Evolutionary conservation across 1,140 invertebrate species (phyloP).

Genomic region (Leptinotarsa texana): DNA sequence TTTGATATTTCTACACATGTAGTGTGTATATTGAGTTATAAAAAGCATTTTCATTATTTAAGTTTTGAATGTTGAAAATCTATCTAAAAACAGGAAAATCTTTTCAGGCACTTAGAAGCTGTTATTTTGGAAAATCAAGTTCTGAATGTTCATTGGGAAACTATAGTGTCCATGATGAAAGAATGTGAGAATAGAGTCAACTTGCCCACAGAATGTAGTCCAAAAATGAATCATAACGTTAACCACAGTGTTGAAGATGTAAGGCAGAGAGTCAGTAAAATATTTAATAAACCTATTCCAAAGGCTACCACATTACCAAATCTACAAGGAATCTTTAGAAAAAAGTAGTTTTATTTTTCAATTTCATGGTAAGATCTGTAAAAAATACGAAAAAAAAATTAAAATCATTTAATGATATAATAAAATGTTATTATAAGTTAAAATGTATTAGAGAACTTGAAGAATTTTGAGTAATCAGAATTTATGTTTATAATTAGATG

Average conservation of each 20-base stretch:
- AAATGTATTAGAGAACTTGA: no score
- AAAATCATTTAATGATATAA: no score
- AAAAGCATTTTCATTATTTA: no score
- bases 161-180: slow-evolving; percentile 58
- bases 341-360: slow-evolving; percentile 40
- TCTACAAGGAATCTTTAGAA: slow-evolving; percentile 52
- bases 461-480: no score
- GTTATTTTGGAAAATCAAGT: slow-evolving; percentile 57
- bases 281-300: slow-evolving; percentile 60
- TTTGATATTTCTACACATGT: no score
- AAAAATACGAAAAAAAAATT: background rate
- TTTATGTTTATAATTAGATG: no score
- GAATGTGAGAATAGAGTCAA: slow-evolving; percentile 60
- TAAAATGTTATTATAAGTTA: no score
- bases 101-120: slow-evolving; percentile 57
- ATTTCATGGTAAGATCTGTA: background rate
- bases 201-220: slow-evolving; percentile 12
- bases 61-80: no score
- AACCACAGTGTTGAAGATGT: slow-evolving; percentile 67
- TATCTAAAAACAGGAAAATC: no score
- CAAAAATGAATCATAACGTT: slow-evolving; percentile 54
- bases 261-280: slow-evolving; percentile 64
- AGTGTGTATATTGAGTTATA: no score
- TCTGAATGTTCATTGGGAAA: slow-evolving; percentile 58
- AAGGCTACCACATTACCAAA: slow-evolving; percentile 44